Evolutionary conservation across 2,797 vertebrate genomes (phyloP).

Genomic region (Sebastes kiyomatsui): DNA sequence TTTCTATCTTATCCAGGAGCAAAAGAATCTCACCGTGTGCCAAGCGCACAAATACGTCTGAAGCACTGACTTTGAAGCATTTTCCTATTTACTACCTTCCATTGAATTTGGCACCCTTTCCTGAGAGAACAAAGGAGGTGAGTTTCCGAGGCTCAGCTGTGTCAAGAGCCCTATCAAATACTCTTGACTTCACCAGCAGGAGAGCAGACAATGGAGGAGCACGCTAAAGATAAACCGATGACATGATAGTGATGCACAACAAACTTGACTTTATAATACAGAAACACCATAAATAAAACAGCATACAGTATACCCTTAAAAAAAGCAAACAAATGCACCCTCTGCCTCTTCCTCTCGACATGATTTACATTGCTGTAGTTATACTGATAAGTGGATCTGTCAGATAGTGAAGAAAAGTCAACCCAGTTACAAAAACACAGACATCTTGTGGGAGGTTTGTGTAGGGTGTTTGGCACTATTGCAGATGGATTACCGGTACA

Average conservation of each 20-base stretch:
- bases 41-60: slow-evolving; percentile 61
- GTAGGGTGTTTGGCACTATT: slow-evolving; percentile 35
- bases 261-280: slow-evolving; percentile 70
- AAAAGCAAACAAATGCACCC: slow-evolving; percentile 61
- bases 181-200: slow-evolving; percentile 68
- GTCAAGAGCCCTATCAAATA: slow-evolving; percentile 78
- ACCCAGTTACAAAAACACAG: slow-evolving; percentile 50
- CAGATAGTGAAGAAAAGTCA: slow-evolving; percentile 60
- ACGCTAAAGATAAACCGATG: slow-evolving; percentile 70
- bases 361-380: slow-evolving; percentile 70
- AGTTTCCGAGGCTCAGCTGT: slow-evolving; percentile 69
- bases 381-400: slow-evolving; percentile 69
- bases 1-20: slow-evolving; percentile 44
- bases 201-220: slow-evolving; percentile 66
- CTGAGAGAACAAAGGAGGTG: slow-evolving; percentile 74
- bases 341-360: slow-evolving; percentile 46
- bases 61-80: slow-evolving; percentile 68
- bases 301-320: slow-evolving; percentile 58
- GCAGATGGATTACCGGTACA: slow-evolving; percentile 50
- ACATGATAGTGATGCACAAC: slow-evolving; percentile 68
- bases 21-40: slow-evolving; percentile 44
- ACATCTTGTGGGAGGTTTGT: slow-evolving; percentile 50
- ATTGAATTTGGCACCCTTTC: slow-evolving; percentile 75
- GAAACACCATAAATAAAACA: slow-evolving; percentile 71
- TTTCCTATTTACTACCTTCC: slow-evolving; percentile 72